A percentile compares a stretch with the other conserved stretches of the same genome.
Evolutionary conservation across 2,113 vertebrate genomes (phyloP).

Genomic region (Pavo muticus): DNA sequence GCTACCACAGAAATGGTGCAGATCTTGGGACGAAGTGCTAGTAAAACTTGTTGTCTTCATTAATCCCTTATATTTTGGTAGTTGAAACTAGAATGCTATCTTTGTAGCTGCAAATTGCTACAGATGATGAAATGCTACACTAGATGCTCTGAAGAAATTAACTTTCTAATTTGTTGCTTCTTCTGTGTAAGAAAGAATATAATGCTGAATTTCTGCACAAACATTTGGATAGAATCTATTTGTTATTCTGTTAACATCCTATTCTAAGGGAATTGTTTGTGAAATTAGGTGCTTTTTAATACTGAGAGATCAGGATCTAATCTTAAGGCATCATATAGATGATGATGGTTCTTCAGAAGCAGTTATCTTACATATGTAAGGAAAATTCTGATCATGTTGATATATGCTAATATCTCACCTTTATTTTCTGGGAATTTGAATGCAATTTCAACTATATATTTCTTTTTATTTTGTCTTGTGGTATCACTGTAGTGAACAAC

Average conservation of each 20-base stretch:
- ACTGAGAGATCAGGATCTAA: background rate
- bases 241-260: background rate
- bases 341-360: background rate
- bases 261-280: background rate
- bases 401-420: conserved; percentile 15
- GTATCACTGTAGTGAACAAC: background rate
- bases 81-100: background rate
- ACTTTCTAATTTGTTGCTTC: background rate
- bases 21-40: background rate
- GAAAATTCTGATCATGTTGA: background rate
- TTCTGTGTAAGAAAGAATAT: background rate
- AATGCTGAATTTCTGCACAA: background rate
- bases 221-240: background rate
- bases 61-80: background rate
- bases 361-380: background rate
- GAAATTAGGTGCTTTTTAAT: background rate
- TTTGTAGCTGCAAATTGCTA: background rate
- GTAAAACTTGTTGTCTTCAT: background rate
- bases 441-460: conserved; percentile 7
- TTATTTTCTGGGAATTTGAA: conserved; percentile 49
- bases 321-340: background rate
- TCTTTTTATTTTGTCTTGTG: conserved; percentile 7
- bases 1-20: background rate
- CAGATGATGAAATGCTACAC: background rate
- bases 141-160: background rate